phyloP scores from a whole-genome alignment of 2,888 invertebrate genomes.

The Drosophila multiciliata region DNA sequence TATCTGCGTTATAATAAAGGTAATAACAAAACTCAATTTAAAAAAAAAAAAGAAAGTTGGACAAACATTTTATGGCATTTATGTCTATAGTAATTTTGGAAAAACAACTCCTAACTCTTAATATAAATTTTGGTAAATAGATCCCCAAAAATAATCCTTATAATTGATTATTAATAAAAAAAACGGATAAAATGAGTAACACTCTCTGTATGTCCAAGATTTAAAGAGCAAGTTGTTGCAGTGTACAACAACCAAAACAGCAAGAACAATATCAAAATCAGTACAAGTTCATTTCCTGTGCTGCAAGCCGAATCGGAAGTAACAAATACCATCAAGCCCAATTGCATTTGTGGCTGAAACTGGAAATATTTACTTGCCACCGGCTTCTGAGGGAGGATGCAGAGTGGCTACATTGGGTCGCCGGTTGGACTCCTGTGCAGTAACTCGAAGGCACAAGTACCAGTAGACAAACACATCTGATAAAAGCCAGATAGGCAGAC shows the following conservation, averaged over 20 bases:
- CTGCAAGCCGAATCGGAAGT: slow-evolving; percentile 71
- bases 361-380: slow-evolving; percentile 77
- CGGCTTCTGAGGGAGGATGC: slow-evolving; percentile 5
- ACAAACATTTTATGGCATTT: no score
- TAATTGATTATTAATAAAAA: neutral
- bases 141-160: neutral
- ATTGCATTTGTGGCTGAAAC: slow-evolving; percentile 81
- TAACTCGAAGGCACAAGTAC: slow-evolving; percentile 37
- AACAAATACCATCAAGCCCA: slow-evolving; percentile 81
- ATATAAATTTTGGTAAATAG: neutral
- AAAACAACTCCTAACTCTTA: neutral
- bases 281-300: slow-evolving; percentile 71
- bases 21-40: no score
- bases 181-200: neutral
- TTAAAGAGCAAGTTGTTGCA: slow-evolving; percentile 21
- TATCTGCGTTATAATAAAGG: no score
- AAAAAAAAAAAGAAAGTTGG: no score
- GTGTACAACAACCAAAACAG: slow-evolving; percentile 30
- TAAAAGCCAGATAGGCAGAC: slow-evolving; percentile 37
- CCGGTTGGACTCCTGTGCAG: slow-evolving; percentile 29
- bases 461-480: slow-evolving; percentile 56
- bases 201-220: slow-evolving; percentile 2
- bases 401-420: neutral
- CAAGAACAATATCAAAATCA: slow-evolving; percentile 25
- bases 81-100: neutral